Evolutionary conservation across 2,888 invertebrate genomes (phyloP).

Genomic region (Trichopoda pennipes): DNA sequence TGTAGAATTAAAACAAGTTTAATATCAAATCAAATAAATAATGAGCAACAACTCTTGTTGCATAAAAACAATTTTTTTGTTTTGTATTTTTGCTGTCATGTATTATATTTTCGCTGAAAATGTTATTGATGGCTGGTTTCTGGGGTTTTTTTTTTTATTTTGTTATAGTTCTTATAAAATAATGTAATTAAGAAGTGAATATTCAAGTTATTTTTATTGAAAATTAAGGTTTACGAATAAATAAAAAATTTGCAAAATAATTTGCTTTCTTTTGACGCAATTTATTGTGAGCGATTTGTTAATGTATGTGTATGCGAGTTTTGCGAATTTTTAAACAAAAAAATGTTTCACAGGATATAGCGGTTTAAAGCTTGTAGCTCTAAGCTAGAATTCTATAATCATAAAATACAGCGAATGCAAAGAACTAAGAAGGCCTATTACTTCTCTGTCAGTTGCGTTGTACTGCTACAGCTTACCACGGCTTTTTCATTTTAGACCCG

Average conservation of each 20-base stretch:
- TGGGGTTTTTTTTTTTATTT: slow-evolving; percentile 39
- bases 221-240: slow-evolving; percentile 11
- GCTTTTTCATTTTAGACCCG: too few species aligned
- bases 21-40: slow-evolving; percentile 24
- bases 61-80: not conserved
- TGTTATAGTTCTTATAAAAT: slow-evolving; percentile 30
- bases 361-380: too few species aligned
- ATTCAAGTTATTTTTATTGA: slow-evolving; percentile 25
- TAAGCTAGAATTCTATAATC: too few species aligned
- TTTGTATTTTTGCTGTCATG: not conserved
- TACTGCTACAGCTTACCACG: too few species aligned
- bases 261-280: slow-evolving; percentile 36
- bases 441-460: too few species aligned
- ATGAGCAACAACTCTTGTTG: slow-evolving; percentile 17
- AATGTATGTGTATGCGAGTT: not conserved
- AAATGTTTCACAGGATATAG: not conserved
- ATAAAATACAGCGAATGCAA: too few species aligned
- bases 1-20: slow-evolving; percentile 42
- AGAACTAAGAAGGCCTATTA: too few species aligned
- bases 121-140: slow-evolving; percentile 12
- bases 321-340: not conserved
- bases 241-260: slow-evolving; percentile 10
- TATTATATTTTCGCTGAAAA: not conserved
- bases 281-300: slow-evolving; percentile 7
- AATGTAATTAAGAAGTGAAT: slow-evolving; percentile 55